These are phyloP conservation scores for Malacoraja senta DNA, from an alignment of 2,797 vertebrate species.

Conservation along the genomic window DNA sequence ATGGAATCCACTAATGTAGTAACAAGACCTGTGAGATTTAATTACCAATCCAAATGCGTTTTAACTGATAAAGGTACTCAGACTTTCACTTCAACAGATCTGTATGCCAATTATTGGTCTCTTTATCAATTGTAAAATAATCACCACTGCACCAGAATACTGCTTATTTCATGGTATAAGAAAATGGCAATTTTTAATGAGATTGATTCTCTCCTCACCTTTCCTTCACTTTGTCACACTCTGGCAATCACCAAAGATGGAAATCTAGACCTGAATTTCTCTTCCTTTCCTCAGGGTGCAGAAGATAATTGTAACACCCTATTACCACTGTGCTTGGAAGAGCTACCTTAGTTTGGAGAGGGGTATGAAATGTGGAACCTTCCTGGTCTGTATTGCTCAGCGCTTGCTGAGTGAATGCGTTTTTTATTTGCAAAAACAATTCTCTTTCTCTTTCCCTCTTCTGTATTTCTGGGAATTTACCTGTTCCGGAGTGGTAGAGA, in stretches of 20 bases:
- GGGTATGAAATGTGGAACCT: background rate
- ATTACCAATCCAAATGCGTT: background rate
- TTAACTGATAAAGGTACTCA: background rate
- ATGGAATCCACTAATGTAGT: no score
- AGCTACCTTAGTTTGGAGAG: background rate
- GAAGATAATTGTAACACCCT: background rate
- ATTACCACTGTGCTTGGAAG: background rate
- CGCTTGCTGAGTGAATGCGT: background rate
- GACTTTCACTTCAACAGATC: background rate
- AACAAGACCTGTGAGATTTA: background rate
- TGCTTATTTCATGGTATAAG: background rate
- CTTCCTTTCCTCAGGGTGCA: background rate
- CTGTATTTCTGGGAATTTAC: constrained; percentile 16
- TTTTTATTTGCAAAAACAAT: constrained; percentile 7
- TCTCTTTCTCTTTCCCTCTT: constrained; percentile 11
- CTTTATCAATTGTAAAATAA: constrained; percentile 13
- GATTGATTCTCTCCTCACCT: background rate
- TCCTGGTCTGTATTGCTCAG: background rate
- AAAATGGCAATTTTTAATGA: background rate
- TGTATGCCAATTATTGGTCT: background rate
- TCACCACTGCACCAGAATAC: background rate
- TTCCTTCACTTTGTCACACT: background rate
- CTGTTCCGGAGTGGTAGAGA: constrained; percentile 23
- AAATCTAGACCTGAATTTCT: background rate
- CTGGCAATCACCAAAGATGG: background rate